phyloP scores from a whole-genome alignment of 2,797 vertebrate genomes.

The Peromyscus aztecus region DNA sequence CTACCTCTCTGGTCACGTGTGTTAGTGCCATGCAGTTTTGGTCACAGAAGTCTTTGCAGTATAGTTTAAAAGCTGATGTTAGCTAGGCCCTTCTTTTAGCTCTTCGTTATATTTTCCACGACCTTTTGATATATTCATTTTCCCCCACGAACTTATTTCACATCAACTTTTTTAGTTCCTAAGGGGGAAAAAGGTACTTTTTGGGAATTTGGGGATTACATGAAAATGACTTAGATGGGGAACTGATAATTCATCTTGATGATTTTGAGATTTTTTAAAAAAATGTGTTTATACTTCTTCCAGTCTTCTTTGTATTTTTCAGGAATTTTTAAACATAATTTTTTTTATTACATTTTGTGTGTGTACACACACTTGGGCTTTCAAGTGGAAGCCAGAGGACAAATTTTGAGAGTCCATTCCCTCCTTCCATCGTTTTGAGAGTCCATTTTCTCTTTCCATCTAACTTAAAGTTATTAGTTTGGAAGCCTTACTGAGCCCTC shows the following conservation, averaged over 20 bases:
- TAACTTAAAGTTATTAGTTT: neutral
- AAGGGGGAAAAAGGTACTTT: neutral
- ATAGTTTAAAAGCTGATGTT: neutral
- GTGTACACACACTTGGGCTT: neutral
- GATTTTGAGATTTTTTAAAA: conserved; percentile 17
- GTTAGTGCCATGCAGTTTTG: neutral
- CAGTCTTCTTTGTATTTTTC: neutral
- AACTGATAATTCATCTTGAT: neutral
- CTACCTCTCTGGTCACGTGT: neutral
- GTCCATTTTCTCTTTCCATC: neutral
- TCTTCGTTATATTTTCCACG: conserved; percentile 40
- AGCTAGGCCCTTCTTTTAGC: neutral
- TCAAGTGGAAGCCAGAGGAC: neutral
- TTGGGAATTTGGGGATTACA: neutral
- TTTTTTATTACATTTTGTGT: neutral
- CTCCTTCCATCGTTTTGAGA: neutral
- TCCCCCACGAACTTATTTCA: conserved; percentile 51
- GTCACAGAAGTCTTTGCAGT: neutral
- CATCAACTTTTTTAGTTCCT: neutral
- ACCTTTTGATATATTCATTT: conserved; percentile 40
- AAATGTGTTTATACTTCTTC: neutral
- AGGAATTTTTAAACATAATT: neutral
- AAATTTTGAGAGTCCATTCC: neutral
- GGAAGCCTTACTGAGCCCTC: neutral
- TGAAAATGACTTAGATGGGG: conserved; percentile 23